These are phyloP conservation scores for Ellobium chinense DNA, from an alignment of 2,888 invertebrate genomes.

Conservation along the genomic window DNA sequence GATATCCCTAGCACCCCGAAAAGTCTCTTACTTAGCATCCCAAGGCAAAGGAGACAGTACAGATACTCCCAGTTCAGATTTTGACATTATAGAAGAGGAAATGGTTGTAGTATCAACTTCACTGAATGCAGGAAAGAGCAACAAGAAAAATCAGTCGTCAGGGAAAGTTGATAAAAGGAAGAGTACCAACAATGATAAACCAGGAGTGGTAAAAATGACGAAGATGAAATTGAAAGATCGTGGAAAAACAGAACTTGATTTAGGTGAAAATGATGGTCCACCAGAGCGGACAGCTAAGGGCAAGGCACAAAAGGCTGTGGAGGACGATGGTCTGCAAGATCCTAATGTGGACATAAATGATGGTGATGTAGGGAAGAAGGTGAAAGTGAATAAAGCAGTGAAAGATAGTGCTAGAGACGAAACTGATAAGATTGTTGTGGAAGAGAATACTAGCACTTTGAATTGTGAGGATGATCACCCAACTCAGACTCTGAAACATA, in stretches of 20 bases:
- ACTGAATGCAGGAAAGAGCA: background rate
- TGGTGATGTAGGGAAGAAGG: too few species aligned
- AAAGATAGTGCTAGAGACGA: too few species aligned
- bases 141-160: background rate
- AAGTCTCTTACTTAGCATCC: background rate
- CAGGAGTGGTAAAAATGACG: background rate
- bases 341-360: background rate
- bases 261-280: too few species aligned
- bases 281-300: too few species aligned
- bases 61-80: background rate
- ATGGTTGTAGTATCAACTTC: background rate
- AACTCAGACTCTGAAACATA: too few species aligned
- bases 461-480: too few species aligned
- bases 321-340: too few species aligned
- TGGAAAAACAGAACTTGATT: background rate
- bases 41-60: background rate
- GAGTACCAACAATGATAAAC: background rate
- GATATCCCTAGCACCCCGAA: background rate
- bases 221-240: background rate
- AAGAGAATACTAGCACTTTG: too few species aligned
- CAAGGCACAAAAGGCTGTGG: too few species aligned
- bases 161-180: background rate
- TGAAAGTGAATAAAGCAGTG: too few species aligned
- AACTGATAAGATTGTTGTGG: too few species aligned
- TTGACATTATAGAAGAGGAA: background rate